A percentile compares a stretch with the other conserved stretches of the same genome.
phyloP scores from a whole-genome alignment of 2,888 invertebrate species.

The Drosophila limbata region DNA sequence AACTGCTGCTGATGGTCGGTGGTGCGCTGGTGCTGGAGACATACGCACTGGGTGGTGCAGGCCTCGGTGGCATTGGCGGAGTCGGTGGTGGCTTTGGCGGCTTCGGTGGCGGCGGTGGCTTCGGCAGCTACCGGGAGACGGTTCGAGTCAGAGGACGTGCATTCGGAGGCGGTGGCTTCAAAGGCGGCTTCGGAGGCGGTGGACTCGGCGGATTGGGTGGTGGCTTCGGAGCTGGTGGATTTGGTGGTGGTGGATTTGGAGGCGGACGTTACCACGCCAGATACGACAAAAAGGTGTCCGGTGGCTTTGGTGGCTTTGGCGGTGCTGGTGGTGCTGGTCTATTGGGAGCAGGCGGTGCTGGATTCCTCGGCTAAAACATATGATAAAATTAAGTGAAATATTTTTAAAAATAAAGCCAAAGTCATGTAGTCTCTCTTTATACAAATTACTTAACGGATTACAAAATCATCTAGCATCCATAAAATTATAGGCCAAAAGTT shows the following conservation, averaged over 20 bases:
- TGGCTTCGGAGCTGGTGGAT: conserved; percentile 57
- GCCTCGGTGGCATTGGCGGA: conserved; percentile 39
- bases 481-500: no score
- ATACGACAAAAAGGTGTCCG: conserved; percentile 27
- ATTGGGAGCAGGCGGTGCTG: conserved; percentile 47
- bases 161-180: conserved; percentile 66
- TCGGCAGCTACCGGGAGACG: conserved; percentile 76
- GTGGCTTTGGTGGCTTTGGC: conserved; percentile 33
- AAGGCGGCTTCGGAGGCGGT: conserved; percentile 60
- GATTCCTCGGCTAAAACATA: conserved; percentile 29
- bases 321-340: conserved; percentile 43
- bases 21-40: conserved; percentile 21
- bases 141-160: conserved; percentile 69
- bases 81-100: conserved; percentile 47
- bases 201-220: conserved; percentile 66
- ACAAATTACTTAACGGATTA: background rate
- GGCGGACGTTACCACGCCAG: conserved; percentile 22
- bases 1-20: conserved; percentile 37
- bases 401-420: conserved; percentile 33
- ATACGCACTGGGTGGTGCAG: conserved; percentile 28
- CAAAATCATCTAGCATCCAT: background rate
- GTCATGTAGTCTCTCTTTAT: background rate
- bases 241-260: conserved; percentile 27
- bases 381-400: conserved; percentile 12
- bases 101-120: conserved; percentile 73